These are phyloP conservation scores for Tipula confusa DNA, from an alignment of 2,888 invertebrate genomes.

Conservation along the genomic window DNA sequence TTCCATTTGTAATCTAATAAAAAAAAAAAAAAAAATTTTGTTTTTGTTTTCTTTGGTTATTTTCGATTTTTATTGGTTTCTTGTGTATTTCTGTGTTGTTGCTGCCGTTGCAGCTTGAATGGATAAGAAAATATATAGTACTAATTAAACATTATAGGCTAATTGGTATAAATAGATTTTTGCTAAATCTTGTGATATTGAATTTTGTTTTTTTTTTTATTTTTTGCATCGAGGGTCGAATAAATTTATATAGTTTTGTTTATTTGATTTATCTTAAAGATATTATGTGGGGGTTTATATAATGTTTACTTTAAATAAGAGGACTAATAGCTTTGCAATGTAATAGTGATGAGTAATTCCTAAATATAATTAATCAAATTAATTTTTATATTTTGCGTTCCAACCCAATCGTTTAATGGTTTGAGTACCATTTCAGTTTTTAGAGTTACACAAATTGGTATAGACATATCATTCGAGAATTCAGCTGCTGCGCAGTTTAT, in stretches of 20 bases:
- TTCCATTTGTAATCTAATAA: slow-evolving; percentile 1
- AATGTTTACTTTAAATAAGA: too few relatives aligned
- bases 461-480: too few relatives aligned
- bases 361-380: too few relatives aligned
- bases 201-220: too few relatives aligned
- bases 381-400: too few relatives aligned
- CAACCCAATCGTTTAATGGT: too few relatives aligned
- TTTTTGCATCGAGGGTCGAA: background rate
- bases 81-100: background rate
- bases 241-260: background rate
- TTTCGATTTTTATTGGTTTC: background rate
- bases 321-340: too few relatives aligned
- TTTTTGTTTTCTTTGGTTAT: background rate
- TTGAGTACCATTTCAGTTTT: too few relatives aligned
- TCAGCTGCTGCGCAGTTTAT: too few relatives aligned
- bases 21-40: background rate
- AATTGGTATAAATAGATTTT: slow-evolving; percentile 16
- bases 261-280: background rate
- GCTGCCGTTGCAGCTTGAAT: background rate
- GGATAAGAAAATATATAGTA: background rate
- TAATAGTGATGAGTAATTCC: too few relatives aligned
- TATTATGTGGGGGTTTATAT: too few relatives aligned
- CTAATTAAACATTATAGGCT: background rate
- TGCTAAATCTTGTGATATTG: background rate
- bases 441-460: too few relatives aligned